Conservation (phyloP, 2,113 vertebrate genomes). For the Takifugu flavidus region DNA sequence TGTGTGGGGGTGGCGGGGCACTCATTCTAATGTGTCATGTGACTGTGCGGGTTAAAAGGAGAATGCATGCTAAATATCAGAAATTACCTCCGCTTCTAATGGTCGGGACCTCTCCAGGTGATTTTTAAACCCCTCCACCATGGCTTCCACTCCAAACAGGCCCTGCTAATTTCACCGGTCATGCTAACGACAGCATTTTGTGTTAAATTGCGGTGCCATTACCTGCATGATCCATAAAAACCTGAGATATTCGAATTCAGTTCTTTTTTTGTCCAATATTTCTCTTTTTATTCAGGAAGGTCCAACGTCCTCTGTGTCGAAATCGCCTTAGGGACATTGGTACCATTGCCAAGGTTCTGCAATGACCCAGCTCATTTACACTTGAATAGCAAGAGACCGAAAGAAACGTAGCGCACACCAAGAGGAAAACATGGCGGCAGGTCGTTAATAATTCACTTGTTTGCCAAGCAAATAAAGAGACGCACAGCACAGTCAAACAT, state of each 20-base stretch:
- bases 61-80: conserved; percentile 51
- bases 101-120: conserved; percentile 33
- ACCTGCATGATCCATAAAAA: conserved; percentile 25
- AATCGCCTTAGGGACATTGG: conserved; percentile 2
- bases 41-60: conserved; percentile 49
- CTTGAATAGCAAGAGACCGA: conserved; percentile 49
- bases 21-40: conserved; percentile 54
- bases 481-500: conserved; percentile 67
- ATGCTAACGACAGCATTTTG: conserved; percentile 29
- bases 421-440: conserved; percentile 55
- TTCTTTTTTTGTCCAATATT: conserved; percentile 1
- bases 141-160: conserved; percentile 34
- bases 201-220: conserved; percentile 24
- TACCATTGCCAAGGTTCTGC: conserved; percentile 10
- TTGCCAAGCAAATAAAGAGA: conserved; percentile 72
- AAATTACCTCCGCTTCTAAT: conserved; percentile 54
- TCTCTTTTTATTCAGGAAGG: neutral
- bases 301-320: conserved; percentile 7
- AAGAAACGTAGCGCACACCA: conserved; percentile 34
- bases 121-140: conserved; percentile 37
- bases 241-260: conserved; percentile 12
- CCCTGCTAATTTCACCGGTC: conserved; percentile 49
- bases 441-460: conserved; percentile 75
- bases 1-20: conserved; percentile 28
- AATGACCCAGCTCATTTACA: conserved; percentile 58